These are phyloP conservation scores for Calcarius ornatus DNA, from an alignment of 2,113 vertebrate species.

Conservation along the genomic window DNA sequence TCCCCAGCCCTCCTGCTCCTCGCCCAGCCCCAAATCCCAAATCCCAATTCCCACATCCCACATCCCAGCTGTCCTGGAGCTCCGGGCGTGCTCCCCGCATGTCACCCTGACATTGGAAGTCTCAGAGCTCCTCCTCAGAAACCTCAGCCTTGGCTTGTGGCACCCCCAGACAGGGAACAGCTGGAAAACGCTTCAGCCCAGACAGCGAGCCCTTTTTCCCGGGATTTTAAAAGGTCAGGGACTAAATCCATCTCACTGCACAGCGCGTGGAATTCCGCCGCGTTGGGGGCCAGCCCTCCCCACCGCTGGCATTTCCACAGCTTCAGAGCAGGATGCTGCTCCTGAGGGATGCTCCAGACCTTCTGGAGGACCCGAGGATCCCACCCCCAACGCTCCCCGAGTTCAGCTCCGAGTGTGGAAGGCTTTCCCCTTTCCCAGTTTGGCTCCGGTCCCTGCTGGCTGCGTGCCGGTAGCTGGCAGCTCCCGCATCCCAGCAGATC, in stretches of 20 bases:
- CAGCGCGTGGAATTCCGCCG: fast-evolving
- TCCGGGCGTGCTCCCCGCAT: fast-evolving
- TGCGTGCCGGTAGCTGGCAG: not conserved
- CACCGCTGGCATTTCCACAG: not conserved
- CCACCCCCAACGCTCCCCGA: fast-evolving
- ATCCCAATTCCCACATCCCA: not conserved
- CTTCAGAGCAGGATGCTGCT: fast-evolving
- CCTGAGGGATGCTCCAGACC: not conserved
- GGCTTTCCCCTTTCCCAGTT: constrained; percentile 2
- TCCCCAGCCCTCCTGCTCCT: not conserved
- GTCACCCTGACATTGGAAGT: not conserved
- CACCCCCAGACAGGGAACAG: not conserved
- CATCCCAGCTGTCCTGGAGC: not conserved
- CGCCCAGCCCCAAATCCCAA: not conserved
- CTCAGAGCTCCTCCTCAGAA: not conserved
- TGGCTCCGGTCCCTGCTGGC: constrained; percentile 42
- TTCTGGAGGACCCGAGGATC: not conserved
- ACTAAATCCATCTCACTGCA: not conserved
- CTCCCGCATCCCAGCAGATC: constrained; percentile 18
- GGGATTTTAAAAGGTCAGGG: constrained; percentile 6
- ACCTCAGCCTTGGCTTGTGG: constrained; percentile 9
- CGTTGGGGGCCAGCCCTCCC: not conserved
- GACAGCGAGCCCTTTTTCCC: not conserved
- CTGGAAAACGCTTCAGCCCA: not conserved
- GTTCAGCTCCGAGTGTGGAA: not conserved